Percentiles rank a stretch among this genome's conserved stretches.
Conservation (phyloP, 2,113 vertebrate genomes). For the human (Homo sapiens) region DNA sequence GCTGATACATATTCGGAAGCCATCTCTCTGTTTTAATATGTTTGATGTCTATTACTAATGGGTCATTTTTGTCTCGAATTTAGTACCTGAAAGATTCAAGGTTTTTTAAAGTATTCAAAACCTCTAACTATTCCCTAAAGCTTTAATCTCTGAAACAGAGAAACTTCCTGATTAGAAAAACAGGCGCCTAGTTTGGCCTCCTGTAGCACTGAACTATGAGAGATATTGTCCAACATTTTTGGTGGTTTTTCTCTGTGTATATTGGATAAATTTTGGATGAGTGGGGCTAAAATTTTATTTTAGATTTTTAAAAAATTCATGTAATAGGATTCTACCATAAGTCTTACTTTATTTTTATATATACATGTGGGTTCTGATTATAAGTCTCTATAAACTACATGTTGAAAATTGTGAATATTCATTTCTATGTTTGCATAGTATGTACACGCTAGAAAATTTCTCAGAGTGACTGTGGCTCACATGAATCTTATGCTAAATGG, state of each 20-base stretch:
- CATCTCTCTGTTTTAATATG: constrained; percentile 4
- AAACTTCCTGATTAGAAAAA: constrained; percentile 60
- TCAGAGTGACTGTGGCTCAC: neutral
- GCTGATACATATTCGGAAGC: neutral
- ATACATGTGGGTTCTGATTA: constrained; percentile 15
- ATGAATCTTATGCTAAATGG: neutral
- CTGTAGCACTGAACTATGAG: constrained; percentile 4
- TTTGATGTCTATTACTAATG: constrained; percentile 56
- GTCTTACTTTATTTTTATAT: constrained; percentile 7
- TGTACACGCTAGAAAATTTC: neutral
- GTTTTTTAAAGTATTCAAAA: constrained; percentile 63
- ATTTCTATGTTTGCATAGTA: constrained; percentile 7
- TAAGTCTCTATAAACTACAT: constrained; percentile 16
- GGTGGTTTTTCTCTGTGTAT: constrained; percentile 60
- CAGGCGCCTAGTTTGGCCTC: neutral
- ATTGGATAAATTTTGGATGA: constrained; percentile 1
- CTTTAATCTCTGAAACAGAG: constrained; percentile 58
- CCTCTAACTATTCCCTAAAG: constrained; percentile 57
- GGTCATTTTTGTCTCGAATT: constrained; percentile 62
- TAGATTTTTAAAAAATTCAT: neutral
- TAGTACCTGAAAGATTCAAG: constrained; percentile 54
- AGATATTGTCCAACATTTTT: constrained; percentile 67
- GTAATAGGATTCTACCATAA: constrained; percentile 42
- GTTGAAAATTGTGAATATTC: constrained; percentile 7
- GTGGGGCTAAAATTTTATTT: constrained; percentile 39